Evolutionary conservation across 1,140 invertebrate genomes (phyloP), one percentile per base, ranked within the genome.

Genomic region (Megalonaias nervosa): DNA sequence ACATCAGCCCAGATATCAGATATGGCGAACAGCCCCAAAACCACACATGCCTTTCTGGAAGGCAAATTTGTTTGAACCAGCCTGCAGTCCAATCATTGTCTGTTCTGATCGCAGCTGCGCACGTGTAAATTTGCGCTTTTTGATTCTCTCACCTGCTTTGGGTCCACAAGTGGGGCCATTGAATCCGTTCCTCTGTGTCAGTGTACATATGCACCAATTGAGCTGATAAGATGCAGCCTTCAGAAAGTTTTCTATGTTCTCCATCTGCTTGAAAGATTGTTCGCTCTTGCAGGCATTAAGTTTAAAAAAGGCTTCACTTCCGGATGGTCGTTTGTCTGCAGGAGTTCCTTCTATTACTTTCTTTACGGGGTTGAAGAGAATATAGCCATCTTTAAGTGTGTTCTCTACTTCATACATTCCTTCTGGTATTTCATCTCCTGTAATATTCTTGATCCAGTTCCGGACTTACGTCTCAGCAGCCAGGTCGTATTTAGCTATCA

Each of bases 91-190:
- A 87, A 98, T 98, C 75, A 98, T 95, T 57, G 94, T 94, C 85
- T 98, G 95, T 1, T 97, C 96, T 26, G 97, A 96, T 81, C 95
- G 94, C 65, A 98, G 91, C 89, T 98, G 97, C 90, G 98, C 97
- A 56, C 98, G 96, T 16, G 94, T 94, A 76, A 92, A 92, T 15
- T 90, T 81, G 74, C 96, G 93, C 26, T 96, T 94, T 89, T 98
- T 97, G 91, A 97, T 97, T 69, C 38, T 58, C 83, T 97, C 95
- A 15, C 96, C 95, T 92, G 98, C 97, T 91, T 97, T 98, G 21
- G 97, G 96, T 71, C 97, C 97, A 69, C 78, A 80, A 17, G 82
- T 84, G 17, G 84, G 79, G 16, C 88, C 89, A n/a, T 72, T 76
- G 79, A 86, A 89, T 13, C 74, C 79, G 73, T 86, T 75, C 67